Evolutionary conservation across 2,888 invertebrate species (phyloP), one percentile per base, ranked within the genome.

Genomic region (Poecilobothrus nobilitatus): DNA sequence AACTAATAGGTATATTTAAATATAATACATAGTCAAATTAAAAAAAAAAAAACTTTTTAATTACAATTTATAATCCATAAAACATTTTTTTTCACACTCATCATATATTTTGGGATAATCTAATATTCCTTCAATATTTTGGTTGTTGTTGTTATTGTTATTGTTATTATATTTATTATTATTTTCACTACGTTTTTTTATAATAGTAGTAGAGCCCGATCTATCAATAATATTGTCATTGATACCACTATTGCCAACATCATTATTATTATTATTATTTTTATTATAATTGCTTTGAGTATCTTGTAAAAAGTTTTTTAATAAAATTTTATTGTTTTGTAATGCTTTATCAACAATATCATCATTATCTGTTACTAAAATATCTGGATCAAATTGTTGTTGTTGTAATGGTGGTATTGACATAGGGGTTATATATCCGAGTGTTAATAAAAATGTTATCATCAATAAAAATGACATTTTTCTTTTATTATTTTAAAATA

Each of bases 21-120:
- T 27, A 27, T 27, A 27, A 4, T 27, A 27, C 7, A 5, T 37
- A 10, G 6, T 37, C 2, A 37, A 37, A 37, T 37, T 8, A 37
- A 12, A 10, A 10, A 37, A 10, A 37, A 27, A 4, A 37, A 37
- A 37, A 37, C 15, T 12, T 53, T 44, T 53, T 53, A 53, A 2
- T 53, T 53, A 53, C 53, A 53, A 53, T 53, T 53, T 53, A 18
- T 18, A 15, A 9, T 53, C 53, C 7, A 4, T 15, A 18, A 12
- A 53, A 53, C n/a, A n/a, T 53, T 53, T 53, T 53, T 53, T 53
- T 15, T n/a, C n/a, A 18, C 53, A 53, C 64, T 69, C 75, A 64
- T 73, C 71, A 68, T 72, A 72, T 68, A 70, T 72, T 66, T 70
- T 53, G 41, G 66, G 68, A 66, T 63, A 65, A 66, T 62, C 69